phyloP scores from a whole-genome alignment of 2,888 invertebrate species.

The Meiosimyza decipiens region DNA sequence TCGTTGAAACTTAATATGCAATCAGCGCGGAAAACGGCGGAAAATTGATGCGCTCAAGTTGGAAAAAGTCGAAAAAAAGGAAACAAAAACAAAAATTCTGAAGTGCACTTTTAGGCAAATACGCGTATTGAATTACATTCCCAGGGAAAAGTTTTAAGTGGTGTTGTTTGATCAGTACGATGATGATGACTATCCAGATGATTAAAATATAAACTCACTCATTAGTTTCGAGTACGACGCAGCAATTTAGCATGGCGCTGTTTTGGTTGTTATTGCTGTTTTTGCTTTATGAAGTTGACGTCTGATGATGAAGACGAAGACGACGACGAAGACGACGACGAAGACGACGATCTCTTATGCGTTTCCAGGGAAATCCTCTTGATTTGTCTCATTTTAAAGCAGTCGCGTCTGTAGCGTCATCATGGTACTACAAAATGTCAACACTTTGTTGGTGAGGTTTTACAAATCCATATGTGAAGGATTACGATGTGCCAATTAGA shows the following conservation, averaged over 20 bases:
- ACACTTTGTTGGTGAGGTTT: neutral
- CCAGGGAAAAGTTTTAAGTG: slow-evolving; percentile 1
- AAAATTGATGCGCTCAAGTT: neutral
- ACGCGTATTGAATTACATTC: slow-evolving; percentile 43
- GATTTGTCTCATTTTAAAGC: neutral
- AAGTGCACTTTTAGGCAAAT: slow-evolving; percentile 34
- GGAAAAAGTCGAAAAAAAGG: neutral
- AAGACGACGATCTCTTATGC: neutral
- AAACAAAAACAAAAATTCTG: slow-evolving; percentile 23
- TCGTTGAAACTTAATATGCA: slow-evolving; percentile 23
- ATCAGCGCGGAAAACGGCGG: slow-evolving; percentile 10
- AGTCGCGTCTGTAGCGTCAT: neutral
- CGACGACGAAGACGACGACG: neutral
- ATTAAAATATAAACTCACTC: slow-evolving; percentile 14
- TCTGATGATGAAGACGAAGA: slow-evolving; percentile 1
- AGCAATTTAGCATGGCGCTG: slow-evolving; percentile 12
- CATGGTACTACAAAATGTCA: neutral
- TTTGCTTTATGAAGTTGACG: slow-evolving; percentile 15
- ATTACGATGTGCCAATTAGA: neutral
- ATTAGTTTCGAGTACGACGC: slow-evolving; percentile 1
- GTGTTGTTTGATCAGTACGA: neutral
- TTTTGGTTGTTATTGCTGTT: too few relatives aligned
- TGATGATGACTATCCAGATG: neutral
- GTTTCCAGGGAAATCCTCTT: slow-evolving; percentile 22
- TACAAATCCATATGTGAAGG: neutral